Percentiles rank a stretch among this genome's conserved stretches.
These are phyloP conservation scores for Martes martes DNA, from an alignment of 2,113 vertebrate species.

Conservation along the genomic window DNA sequence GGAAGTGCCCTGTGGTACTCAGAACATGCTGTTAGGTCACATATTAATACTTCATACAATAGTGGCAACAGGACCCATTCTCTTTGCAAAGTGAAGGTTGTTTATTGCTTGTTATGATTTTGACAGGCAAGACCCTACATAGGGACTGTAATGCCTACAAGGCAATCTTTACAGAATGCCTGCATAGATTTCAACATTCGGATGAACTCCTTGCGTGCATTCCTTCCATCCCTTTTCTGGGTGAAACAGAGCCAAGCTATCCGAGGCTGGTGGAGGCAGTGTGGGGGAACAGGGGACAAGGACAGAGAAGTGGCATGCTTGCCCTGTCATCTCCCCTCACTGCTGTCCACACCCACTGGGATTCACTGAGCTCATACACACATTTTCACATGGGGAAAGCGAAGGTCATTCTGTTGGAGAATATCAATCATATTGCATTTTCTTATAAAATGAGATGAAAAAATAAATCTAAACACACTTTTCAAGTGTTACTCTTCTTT, in stretches of 20 bases:
- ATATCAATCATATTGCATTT: slow-evolving; percentile 68
- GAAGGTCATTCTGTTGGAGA: slow-evolving; percentile 44
- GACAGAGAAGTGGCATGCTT: neutral
- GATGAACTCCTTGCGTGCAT: neutral
- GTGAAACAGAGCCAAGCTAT: neutral
- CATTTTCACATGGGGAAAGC: slow-evolving; percentile 43
- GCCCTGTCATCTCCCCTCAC: neutral
- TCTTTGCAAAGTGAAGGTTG: slow-evolving; percentile 15
- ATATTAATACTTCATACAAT: neutral
- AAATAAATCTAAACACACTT: slow-evolving; percentile 79
- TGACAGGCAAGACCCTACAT: neutral
- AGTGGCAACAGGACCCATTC: neutral
- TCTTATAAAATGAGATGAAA: slow-evolving; percentile 84
- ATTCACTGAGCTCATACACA: rapidly evolving
- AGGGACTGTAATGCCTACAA: neutral
- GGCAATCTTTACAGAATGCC: neutral
- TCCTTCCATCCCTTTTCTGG: neutral
- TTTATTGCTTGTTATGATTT: slow-evolving; percentile 54
- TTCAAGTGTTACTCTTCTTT: slow-evolving; percentile 73
- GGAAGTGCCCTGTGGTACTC: neutral
- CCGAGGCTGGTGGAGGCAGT: neutral
- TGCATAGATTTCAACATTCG: rapidly evolving
- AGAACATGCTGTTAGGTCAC: neutral
- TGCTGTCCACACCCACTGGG: rapidly evolving
- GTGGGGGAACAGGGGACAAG: neutral